Base-by-base conservation (phyloP, 1,140 invertebrate genomes). In the Bombus superbus region DNA sequence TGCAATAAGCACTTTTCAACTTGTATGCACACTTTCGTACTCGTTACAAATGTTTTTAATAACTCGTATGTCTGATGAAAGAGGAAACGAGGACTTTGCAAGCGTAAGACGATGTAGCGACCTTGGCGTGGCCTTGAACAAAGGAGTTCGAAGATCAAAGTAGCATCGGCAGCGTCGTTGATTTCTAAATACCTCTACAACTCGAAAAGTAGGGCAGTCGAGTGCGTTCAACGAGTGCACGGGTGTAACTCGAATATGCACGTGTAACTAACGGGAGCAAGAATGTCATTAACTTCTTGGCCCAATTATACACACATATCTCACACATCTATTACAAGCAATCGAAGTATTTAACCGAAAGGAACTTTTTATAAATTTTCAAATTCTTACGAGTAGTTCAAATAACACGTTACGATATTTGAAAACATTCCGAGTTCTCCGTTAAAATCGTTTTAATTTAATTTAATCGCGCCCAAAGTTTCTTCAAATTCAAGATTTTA, bases 271-370 rank as follows among this genome's bases (percentile, higher is more conserved):
- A 79, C n/a, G 18, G 13, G 22, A 5, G 22, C 9, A 66, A 66
- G 76, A 68, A 79, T 66, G 22, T 66, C 62, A 79, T 79, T 79
- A 79, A 66, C 32, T 47, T 47, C 32, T 79, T 79, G 62, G n/a
- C 11, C 62, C 22, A 79, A 40, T 79, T 68, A 44, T 28, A 13
- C 28, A 28, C 22, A 28, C 53, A 18, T 35, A 28, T 32, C 9
- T 32, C 22, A 4, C 47, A 25, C 18, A 53, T 18, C 18, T 22
- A 2, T 53, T 22, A 53, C 18, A 18, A 53, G 47, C 18, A 22
- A 53, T 2, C 22, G 6, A 53, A 53, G 1, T 22, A 53, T 53
- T 22, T 8, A 22, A 53, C 2, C 18, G 1, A 22, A 22, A 22
- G 6, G 22, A 53, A 53, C 8, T 22, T 8, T 53, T 22, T 22